Evolutionary conservation across 2,113 vertebrate species (phyloP).

Genomic region (Porphyrio hochstetteri): DNA sequence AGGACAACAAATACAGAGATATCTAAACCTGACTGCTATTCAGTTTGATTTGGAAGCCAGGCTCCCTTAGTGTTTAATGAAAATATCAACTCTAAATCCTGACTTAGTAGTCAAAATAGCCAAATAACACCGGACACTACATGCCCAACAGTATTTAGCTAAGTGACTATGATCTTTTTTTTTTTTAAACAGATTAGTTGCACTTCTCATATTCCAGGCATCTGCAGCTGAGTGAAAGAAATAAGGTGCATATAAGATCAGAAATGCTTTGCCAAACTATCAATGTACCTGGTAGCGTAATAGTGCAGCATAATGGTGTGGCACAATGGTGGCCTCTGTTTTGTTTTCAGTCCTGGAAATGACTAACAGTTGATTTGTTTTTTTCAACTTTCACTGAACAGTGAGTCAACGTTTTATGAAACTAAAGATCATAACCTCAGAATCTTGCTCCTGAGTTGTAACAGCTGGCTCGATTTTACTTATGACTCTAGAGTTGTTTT

Average conservation of each 20-base stretch:
- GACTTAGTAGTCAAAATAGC: neutral
- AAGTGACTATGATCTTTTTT: neutral
- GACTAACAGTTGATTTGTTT: neutral
- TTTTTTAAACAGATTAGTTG: neutral
- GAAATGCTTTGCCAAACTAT: neutral
- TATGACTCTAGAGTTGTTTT: neutral
- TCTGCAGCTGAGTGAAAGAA: neutral
- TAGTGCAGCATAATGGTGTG: neutral
- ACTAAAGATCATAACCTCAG: constrained; percentile 11
- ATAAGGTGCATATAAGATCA: neutral
- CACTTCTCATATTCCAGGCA: neutral
- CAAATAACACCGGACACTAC: neutral
- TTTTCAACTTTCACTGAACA: neutral
- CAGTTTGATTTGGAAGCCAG: neutral
- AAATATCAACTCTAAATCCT: neutral
- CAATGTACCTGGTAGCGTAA: neutral
- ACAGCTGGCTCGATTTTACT: constrained; percentile 27
- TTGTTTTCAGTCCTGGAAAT: neutral
- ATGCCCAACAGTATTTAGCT: neutral
- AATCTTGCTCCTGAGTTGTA: constrained; percentile 2
- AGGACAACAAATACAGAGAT: neutral
- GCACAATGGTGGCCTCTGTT: neutral
- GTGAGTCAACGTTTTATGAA: constrained; percentile 31
- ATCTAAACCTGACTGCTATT: neutral
- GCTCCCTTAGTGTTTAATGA: neutral